Evolutionary conservation across 1,140 invertebrate genomes (phyloP), one percentile per base, ranked within the genome.

Genomic region (Eurosta solidaginis): DNA sequence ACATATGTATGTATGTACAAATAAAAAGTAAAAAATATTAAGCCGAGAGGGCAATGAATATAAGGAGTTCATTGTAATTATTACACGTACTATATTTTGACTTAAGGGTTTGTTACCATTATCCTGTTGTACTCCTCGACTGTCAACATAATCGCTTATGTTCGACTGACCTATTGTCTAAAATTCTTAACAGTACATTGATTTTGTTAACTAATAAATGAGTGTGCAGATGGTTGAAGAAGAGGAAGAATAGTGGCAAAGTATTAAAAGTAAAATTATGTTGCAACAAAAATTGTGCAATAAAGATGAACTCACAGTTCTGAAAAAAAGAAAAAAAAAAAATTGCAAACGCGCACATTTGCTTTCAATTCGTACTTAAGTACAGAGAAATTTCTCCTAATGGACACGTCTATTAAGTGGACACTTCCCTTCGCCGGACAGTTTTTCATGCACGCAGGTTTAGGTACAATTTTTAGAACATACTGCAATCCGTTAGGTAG

Each of bases 51-150:
- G n/a, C 44, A 40, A 59, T 54, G 12, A 42, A 9, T 33, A 33
- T 22, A 40, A 47, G 42, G 42, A 75, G 74, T 75, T 75, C 50
- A 77, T 59, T 77, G 59, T 36, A 36, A 52, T 25, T 29, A 27
- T n/a, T n/a, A n/a, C n/a, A n/a, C n/a, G n/a, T n/a, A n/a, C n/a
- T n/a, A n/a, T n/a, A n/a, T 27, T 45, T 44, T 63, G 42, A 20
- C 25, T 59, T 20, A 17, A 44, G 36, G 17, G 14, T 63, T 63
- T 42, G 42, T 68, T 44, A 29, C 54, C 12, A 27, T 77, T 77
- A 29, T n/a, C n/a, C 59, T 33, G 17, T 36, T 29, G 10, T 5
- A 5, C 10, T 17, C 5, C 25, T 59, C 52, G 10, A 1, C 6
- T 40, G 5, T 17, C 25, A 20, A 14, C 27, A 40, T 29, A n/a